Evolutionary conservation across 2,888 invertebrate genomes (phyloP).

Genomic region (Noctua pronuba): DNA sequence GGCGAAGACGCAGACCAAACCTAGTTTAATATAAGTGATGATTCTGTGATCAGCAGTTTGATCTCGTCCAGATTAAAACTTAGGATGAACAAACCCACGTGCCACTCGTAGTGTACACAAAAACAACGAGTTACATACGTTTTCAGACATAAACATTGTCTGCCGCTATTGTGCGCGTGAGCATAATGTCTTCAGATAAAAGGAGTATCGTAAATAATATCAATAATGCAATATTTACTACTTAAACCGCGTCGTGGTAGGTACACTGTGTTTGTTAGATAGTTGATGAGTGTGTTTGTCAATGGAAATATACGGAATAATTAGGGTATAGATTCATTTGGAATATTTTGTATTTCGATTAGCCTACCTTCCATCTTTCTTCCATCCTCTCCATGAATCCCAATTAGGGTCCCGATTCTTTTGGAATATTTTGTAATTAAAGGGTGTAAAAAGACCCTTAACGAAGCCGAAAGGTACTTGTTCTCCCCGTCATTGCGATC

Average conservation of each 20-base stretch:
- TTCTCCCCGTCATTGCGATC: too few species aligned
- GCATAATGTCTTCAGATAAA: constrained; percentile 54
- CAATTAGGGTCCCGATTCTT: background rate
- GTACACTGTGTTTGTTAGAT: constrained; percentile 29
- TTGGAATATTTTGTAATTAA: background rate
- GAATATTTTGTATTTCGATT: constrained; percentile 33
- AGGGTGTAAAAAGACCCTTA: too few species aligned
- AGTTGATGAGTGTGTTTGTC: constrained; percentile 50
- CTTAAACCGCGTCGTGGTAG: constrained; percentile 56
- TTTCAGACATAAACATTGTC: constrained; percentile 55
- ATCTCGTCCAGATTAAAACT: background rate
- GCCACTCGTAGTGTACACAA: constrained; percentile 1
- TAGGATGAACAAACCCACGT: constrained; percentile 9
- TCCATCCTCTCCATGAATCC: background rate
- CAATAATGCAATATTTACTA: constrained; percentile 61
- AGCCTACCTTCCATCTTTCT: background rate
- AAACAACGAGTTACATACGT: constrained; percentile 18
- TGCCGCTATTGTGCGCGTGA: constrained; percentile 27
- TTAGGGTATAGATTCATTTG: constrained; percentile 30
- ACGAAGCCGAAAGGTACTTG: too few species aligned
- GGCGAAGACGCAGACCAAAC: too few species aligned
- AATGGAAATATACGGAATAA: constrained; percentile 54
- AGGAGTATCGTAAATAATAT: constrained; percentile 61
- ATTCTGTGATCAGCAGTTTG: background rate
- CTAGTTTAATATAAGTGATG: background rate